Conservation (phyloP, 2,888 invertebrate genomes). For the Apeira syringaria region DNA sequence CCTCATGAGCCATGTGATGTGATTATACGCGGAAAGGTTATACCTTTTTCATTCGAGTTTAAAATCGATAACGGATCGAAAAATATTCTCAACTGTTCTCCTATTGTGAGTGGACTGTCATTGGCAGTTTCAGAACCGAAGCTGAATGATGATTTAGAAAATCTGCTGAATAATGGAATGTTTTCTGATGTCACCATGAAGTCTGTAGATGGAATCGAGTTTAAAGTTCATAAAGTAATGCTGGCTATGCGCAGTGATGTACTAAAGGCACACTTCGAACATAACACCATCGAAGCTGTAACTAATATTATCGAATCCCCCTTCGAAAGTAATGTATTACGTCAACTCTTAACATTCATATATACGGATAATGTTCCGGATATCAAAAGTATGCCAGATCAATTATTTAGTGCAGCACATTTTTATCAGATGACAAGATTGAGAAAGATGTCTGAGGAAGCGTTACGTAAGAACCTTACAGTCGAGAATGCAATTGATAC, state of each 20-base stretch:
- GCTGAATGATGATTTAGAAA: slow-evolving; percentile 18
- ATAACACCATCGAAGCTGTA: not conserved
- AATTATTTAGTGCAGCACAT: slow-evolving; percentile 6
- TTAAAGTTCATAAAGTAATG: slow-evolving; percentile 4
- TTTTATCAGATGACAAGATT: slow-evolving; percentile 7
- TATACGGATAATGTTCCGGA: slow-evolving; percentile 6
- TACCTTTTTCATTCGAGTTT: too few relatives aligned
- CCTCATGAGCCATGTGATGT: too few relatives aligned
- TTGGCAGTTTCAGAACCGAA: not conserved
- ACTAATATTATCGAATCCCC: slow-evolving; percentile 7
- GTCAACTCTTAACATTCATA: slow-evolving; percentile 3
- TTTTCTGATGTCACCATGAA: slow-evolving; percentile 4
- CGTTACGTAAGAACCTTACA: not conserved
- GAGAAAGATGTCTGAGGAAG: not conserved
- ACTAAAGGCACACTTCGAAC: slow-evolving; percentile 7
- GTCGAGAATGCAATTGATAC: not conserved
- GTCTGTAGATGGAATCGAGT: slow-evolving; percentile 1
- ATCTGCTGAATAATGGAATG: not conserved
- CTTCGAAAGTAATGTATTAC: slow-evolving; percentile 3
- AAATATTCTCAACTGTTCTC: not conserved
- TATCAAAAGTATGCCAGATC: not conserved
- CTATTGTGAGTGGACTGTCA: too few relatives aligned
- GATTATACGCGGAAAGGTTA: too few relatives aligned
- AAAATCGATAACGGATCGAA: not conserved
- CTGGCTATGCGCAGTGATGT: slow-evolving; percentile 2